These are phyloP conservation scores for Armadillidium nasatum DNA, from an alignment of 1,140 invertebrate genomes.

Conservation along the genomic window DNA sequence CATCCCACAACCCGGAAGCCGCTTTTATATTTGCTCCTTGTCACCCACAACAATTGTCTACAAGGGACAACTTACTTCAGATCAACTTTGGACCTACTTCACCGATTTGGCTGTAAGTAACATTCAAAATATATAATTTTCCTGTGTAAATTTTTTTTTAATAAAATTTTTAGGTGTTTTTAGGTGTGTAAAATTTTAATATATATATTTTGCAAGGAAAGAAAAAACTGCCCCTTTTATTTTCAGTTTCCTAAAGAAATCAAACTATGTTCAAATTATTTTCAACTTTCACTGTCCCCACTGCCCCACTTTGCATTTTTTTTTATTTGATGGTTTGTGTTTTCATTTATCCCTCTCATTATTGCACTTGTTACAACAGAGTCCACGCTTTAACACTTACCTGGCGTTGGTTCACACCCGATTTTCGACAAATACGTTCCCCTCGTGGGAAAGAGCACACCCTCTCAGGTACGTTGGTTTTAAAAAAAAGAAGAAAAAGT, in stretches of 20 bases:
- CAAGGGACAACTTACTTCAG: conserved; percentile 94
- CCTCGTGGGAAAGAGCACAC: conserved; percentile 97
- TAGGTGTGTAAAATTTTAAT: no score
- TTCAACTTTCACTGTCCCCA: no score
- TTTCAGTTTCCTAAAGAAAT: no score
- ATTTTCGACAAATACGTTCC: conserved; percentile 98
- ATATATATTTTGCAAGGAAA: no score
- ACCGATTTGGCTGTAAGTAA: conserved; percentile 59
- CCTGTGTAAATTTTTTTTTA: no score
- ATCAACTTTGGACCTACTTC: conserved; percentile 88
- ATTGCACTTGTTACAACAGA: conserved; percentile 48
- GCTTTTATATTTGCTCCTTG: conserved; percentile 95
- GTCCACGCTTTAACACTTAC: conserved; percentile 85
- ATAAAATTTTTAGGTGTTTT: no score
- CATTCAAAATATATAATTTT: no score
- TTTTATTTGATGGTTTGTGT: background rate
- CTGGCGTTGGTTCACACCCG: conserved; percentile 91
- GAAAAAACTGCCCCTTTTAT: no score
- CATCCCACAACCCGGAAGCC: conserved; percentile 70
- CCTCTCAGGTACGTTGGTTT: conserved; percentile 73
- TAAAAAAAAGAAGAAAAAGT: no score
- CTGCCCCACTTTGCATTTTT: background rate
- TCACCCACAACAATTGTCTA: conserved; percentile 88
- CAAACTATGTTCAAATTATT: no score
- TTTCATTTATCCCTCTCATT: background rate